Evolutionary conservation across 2,797 vertebrate species (phyloP).

Genomic region (Sebastes ruberrimus): DNA sequence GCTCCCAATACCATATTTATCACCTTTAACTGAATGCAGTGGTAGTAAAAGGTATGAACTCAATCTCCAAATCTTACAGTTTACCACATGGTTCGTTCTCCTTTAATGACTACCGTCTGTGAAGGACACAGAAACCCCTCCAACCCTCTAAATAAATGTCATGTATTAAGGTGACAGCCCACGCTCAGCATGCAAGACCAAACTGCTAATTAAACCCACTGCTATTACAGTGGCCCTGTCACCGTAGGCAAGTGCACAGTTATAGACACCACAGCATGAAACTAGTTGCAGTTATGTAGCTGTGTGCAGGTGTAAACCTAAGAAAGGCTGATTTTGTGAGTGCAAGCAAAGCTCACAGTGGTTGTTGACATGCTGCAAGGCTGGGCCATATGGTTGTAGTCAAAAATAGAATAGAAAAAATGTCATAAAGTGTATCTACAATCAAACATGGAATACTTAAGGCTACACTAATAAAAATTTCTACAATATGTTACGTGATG

Average conservation of each 20-base stretch:
- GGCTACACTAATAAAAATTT: rapidly evolving
- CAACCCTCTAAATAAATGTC: conserved; percentile 52
- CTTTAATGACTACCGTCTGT: conserved; percentile 35
- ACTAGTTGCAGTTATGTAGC: neutral
- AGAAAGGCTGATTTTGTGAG: neutral
- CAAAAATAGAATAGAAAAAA: too few species aligned
- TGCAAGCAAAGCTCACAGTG: too few species aligned
- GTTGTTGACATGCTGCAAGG: too few species aligned
- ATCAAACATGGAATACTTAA: neutral
- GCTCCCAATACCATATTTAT: too few species aligned
- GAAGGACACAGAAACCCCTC: conserved; percentile 24
- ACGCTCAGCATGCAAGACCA: conserved; percentile 35
- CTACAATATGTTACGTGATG: neutral
- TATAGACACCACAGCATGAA: conserved; percentile 1
- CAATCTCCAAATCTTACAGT: neutral
- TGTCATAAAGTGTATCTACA: neutral
- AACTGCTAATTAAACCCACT: conserved; percentile 58
- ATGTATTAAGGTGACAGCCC: conserved; percentile 50
- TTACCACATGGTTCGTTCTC: neutral
- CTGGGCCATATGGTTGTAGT: too few species aligned
- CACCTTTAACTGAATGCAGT: neutral
- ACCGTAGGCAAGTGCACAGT: neutral
- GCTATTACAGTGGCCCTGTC: conserved; percentile 20
- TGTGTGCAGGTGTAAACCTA: neutral
- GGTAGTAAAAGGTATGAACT: neutral